These are phyloP conservation scores for Merops nubicus DNA, from an alignment of 2,113 vertebrate species.

Conservation along the genomic window DNA sequence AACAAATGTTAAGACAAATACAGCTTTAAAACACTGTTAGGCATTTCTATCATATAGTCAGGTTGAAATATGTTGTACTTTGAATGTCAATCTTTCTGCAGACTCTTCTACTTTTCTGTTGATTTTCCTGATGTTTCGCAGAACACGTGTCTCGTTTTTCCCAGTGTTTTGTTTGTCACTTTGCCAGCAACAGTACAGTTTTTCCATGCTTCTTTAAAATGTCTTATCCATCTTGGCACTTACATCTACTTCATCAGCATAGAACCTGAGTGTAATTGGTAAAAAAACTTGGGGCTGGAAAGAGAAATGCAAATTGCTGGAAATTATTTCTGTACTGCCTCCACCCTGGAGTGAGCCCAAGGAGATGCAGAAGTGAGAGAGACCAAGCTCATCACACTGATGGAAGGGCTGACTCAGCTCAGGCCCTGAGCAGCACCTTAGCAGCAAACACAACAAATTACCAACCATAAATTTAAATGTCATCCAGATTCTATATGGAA, in stretches of 20 bases:
- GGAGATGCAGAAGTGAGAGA: background rate
- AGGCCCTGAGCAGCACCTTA: background rate
- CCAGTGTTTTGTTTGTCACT: background rate
- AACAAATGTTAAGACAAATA: background rate
- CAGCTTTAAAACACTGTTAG: background rate
- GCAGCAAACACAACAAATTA: background rate
- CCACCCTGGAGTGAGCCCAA: background rate
- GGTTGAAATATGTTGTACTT: background rate
- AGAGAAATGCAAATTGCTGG: background rate
- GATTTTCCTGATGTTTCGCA: background rate
- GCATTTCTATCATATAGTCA: background rate
- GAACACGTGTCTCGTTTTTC: background rate
- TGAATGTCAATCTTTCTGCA: background rate
- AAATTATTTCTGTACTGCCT: background rate
- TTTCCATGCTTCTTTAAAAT: background rate
- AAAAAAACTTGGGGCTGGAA: background rate
- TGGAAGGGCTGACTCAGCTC: background rate
- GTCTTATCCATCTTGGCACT: background rate
- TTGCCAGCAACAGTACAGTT: background rate
- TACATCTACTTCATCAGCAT: background rate
- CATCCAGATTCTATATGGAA: background rate
- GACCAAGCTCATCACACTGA: background rate
- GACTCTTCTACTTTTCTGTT: background rate
- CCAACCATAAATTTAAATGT: background rate
- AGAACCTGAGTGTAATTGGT: background rate